Percentiles rank a stretch among this genome's conserved stretches.
These are phyloP conservation scores for Nomada flava DNA, from an alignment of 2,888 invertebrate species.

Conservation along the genomic window DNA sequence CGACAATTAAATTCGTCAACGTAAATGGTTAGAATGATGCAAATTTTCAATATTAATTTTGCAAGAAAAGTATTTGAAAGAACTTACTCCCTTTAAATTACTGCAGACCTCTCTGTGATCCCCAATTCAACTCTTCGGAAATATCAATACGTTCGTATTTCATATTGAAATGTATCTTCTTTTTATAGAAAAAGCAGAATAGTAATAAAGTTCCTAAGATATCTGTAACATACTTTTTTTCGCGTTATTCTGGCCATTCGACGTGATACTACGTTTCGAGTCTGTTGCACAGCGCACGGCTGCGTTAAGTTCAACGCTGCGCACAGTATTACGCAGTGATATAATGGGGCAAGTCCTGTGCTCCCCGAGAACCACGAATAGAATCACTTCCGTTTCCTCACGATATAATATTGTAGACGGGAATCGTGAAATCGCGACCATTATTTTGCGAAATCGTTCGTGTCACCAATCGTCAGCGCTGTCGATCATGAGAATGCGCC, in stretches of 20 bases:
- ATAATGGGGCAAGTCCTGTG: not conserved
- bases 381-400: not conserved
- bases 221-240: not conserved
- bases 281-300: not conserved
- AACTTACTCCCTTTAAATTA: no score
- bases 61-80: no score
- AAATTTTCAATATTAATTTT: not conserved
- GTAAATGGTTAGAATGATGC: not conserved
- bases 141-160: no score
- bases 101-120: no score
- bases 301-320: not conserved
- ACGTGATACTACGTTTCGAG: slow-evolving; percentile 1
- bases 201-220: not conserved
- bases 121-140: no score
- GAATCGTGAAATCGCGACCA: slow-evolving; percentile 21
- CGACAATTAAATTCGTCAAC: not conserved
- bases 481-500: slow-evolving; percentile 31
- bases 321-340: not conserved
- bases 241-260: not conserved
- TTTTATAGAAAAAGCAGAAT: not conserved
- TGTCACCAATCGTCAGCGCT: slow-evolving; percentile 19
- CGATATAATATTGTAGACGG: not conserved
- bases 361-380: not conserved
- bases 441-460: slow-evolving; percentile 37
- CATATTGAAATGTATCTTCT: no score